Evolutionary conservation across 2,797 vertebrate genomes (phyloP), one percentile per base, ranked within the genome.

Genomic region (Gallirallus australis): DNA sequence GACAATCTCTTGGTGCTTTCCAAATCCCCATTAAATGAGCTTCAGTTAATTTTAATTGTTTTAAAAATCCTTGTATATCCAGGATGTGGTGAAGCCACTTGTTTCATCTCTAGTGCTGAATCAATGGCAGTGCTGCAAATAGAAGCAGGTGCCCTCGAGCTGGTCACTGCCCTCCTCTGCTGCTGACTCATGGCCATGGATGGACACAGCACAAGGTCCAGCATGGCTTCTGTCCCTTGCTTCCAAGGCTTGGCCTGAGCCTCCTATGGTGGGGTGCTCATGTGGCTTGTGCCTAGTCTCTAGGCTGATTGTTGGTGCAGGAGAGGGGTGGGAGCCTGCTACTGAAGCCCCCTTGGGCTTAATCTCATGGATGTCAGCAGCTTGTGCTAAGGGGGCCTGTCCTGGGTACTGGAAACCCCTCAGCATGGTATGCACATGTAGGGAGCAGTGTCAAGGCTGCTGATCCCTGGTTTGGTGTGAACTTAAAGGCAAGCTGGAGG

Each of bases 401-500:
- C 17, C 39, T 53, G 13, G n/a, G 52, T 57, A 56, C 37, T 9
- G 6, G 10, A 24, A 71, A 11, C 7, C 4, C 21, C 4, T 3
- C 18, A 56, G 65, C 2, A 1, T 3, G 42, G 31, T 4, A 3
- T 0, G 1, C 7, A 6, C 4, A 0, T 0, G 3, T 18, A 37
- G 25, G 39, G 39, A 64, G 45, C 3, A 8, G 37, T 11, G 15
- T 23, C n/a, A 20, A 21, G n/a, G 68, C 59, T 57, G 47, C 47
- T 69, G 64, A 25, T 20, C 37, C 37, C 33, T 30, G 15, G 25
- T 35, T 37, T 37, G 15, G 15, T 0, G 2, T 18, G 48, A 66
- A 9, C 63, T 70, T 63, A 4, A 11, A 23, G 42, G 14, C 37
- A 71, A 20, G 5, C 5, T 27, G 10, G 31, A 48, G 28, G 4